These are phyloP conservation scores for Gavialis gangeticus DNA, from an alignment of 2,113 vertebrate species.

Conservation along the genomic window DNA sequence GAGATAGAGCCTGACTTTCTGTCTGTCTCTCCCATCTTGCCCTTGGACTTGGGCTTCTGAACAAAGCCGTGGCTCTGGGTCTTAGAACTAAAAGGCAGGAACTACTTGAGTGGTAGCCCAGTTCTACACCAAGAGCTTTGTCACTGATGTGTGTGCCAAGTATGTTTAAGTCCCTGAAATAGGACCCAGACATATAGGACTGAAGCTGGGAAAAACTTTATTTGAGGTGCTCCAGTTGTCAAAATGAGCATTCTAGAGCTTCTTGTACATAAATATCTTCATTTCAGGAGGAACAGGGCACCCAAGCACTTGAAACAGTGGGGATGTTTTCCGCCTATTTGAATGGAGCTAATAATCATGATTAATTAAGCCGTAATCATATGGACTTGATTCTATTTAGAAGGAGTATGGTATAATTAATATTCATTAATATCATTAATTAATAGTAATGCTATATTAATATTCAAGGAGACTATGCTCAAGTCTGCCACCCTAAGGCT, in stretches of 20 bases:
- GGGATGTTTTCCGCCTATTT: slow-evolving; percentile 14
- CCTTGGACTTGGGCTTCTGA: accelerated
- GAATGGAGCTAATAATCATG: slow-evolving; percentile 26
- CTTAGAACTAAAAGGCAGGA: accelerated
- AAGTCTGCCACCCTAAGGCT: background rate
- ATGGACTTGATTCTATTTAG: slow-evolving; percentile 18
- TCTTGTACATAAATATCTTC: background rate
- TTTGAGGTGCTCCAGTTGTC: accelerated
- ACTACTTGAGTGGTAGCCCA: background rate
- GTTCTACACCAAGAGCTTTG: background rate
- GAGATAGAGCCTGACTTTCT: accelerated
- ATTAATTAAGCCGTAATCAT: slow-evolving; percentile 52
- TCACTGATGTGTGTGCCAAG: no score
- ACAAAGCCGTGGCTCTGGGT: background rate
- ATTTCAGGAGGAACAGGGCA: background rate
- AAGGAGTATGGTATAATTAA: slow-evolving; percentile 43
- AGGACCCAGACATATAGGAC: accelerated
- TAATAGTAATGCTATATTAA: slow-evolving; percentile 11
- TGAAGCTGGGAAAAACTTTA: no score
- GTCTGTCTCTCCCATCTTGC: accelerated
- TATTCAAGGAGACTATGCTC: background rate
- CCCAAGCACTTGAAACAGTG: background rate
- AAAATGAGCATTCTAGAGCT: accelerated
- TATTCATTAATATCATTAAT: slow-evolving; percentile 48
- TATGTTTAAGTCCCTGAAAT: background rate